Base-by-base conservation (phyloP, 2,797 vertebrate genomes). In the Galagoides demidoff region DNA sequence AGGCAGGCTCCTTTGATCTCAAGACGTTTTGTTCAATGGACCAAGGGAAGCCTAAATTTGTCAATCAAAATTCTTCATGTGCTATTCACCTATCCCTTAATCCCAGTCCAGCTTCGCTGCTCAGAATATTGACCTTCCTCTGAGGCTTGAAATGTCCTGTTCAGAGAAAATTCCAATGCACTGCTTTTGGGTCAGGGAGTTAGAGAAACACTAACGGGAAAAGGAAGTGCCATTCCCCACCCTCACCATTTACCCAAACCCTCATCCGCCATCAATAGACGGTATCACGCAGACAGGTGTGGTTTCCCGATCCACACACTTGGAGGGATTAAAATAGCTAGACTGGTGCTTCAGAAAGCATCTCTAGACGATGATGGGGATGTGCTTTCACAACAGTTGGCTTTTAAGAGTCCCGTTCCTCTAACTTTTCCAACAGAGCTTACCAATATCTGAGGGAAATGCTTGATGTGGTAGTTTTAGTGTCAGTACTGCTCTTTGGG, bases 171-270 rank as follows among this genome's bases (percentile, higher is more conserved):
- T 74, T 59, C 73, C 88, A 82, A 93, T 31, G 14, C 45, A 34
- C 19, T 89, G 83, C 45, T 84, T 89, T 89, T 45, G 61, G 43
- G 84, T 43, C 88, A 34, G 55, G 27, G 37, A 87, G 12, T 59
- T 83, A 70, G 29, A 90, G 64, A 95, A 93, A 85, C 52, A 45
- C 61, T 73, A 17, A 74, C 27, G 90, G 92, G 43, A 92, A 68
- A 81, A 87, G 85, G 88, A 96, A 94, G 94, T 90, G 59, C 90
- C 82, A 73, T 83, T 90, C 74, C 87, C 85, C 64, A 78, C 95
- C 55, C 61, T 66, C 17, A 84, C 16, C 59, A 79, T 23, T 82
- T 71, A 52, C 82, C 73, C 77, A 52, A 84, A 85, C 14, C 34
- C 9, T 70, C 39, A 4, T 73, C 83, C 68, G 92, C 82, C 78